Evolutionary conservation across 2,888 invertebrate species (phyloP), one percentile per base, ranked within the genome.

Genomic region (Hypsopygia costalis): DNA sequence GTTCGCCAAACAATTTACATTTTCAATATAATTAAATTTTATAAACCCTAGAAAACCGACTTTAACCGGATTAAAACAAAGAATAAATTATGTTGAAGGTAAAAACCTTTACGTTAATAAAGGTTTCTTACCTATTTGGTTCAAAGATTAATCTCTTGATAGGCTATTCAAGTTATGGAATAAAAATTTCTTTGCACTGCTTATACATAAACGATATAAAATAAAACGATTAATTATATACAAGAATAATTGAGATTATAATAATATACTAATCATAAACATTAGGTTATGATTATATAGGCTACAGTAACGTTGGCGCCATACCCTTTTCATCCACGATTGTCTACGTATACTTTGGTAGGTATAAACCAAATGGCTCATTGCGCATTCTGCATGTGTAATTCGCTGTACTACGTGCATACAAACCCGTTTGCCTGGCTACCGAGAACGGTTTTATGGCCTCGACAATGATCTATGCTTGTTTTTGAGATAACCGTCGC

Each of bases 391-490:
- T 52, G 55, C 53, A 54, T 62, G 52, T 49, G 58, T 60, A 58
- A 54, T 50, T 47, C 36, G 37, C 46, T 52, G 55, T 47, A 52
- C 53, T 53, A 54, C 55, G 62, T 52, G 60, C 65, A 59, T 62
- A 55, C 50, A 63, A 82, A 82, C 81, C 59, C 44, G 80, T 79
- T 73, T 55, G 43, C 46, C 52, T 44, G 47, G 75, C 80, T 83
- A 81, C 83, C 57, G 69, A 69, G 78, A 79, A 79, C 63, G 65
- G 62, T 54, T 72, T 75, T 72, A 73, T 63, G 60, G 43, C 50
- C 45, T 49, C 62, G 71, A 75, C 73, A 74, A 65, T 75, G 81
- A 83, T 83, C 76, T 77, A 76, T 65, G 58, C 47, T 54, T 46
- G 51, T 49, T 62, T 64, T 53, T 49, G 51, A 73, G 68, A 77